A percentile compares a stretch with the other conserved stretches of the same genome.
Conservation (phyloP, 1,140 invertebrate genomes). For the Chironomus tepperi region DNA sequence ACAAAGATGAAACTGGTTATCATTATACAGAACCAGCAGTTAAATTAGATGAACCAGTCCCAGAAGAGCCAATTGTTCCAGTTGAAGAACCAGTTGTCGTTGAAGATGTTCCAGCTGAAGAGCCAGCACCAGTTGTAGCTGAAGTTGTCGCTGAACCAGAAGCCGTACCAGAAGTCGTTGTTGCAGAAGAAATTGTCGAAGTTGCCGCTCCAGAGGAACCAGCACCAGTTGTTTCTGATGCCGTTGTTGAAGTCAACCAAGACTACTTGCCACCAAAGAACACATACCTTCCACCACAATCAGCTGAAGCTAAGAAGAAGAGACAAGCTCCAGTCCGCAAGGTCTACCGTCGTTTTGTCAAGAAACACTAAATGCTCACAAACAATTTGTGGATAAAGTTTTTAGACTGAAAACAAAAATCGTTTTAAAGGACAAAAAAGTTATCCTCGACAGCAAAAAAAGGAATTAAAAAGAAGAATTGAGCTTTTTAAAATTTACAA, state of each 20-base stretch:
- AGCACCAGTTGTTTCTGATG: background rate
- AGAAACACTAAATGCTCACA: background rate
- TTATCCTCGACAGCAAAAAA: too few species aligned
- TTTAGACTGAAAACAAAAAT: too few species aligned
- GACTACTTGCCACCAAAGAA: background rate
- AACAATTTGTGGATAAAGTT: too few species aligned
- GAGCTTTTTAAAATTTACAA: too few species aligned
- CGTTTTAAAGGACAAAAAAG: too few species aligned
- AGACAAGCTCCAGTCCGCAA: background rate
- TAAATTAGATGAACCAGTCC: too few species aligned
- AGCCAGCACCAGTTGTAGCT: too few species aligned
- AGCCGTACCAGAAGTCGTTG: background rate
- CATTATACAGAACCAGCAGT: background rate
- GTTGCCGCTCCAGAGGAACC: background rate
- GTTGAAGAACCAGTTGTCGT: background rate
- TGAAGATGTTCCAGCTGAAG: background rate
- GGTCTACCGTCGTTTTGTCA: background rate
- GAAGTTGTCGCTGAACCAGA: background rate
- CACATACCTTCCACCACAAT: background rate
- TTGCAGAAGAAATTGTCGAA: too few species aligned
- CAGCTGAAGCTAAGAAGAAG: background rate
- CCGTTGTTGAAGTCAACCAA: background rate
- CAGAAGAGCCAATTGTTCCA: background rate
- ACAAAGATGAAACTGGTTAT: background rate
- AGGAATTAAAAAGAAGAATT: too few species aligned